Percentiles rank a stretch among this genome's conserved stretches.
phyloP scores from a whole-genome alignment of 2,888 invertebrate genomes.

The Andrena marginata region DNA sequence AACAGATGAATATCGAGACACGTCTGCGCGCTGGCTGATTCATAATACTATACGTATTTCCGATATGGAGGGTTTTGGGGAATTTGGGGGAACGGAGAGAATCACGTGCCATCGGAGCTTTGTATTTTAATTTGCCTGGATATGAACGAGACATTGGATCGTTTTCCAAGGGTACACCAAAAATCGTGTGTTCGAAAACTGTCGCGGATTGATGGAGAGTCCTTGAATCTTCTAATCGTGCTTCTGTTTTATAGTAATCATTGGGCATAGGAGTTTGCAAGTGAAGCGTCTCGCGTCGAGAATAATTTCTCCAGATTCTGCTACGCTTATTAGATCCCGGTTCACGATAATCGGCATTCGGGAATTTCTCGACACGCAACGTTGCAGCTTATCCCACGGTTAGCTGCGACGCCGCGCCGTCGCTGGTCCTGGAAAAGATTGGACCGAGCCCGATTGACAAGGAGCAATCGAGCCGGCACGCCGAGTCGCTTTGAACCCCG shows the following conservation, averaged over 20 bases:
- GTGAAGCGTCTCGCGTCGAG: not conserved
- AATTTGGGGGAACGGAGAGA: not conserved
- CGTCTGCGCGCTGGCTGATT: conserved; percentile 25
- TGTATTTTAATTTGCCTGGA: conserved; percentile 31
- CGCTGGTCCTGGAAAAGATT: conserved; percentile 13
- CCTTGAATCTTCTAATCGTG: too few relatives aligned
- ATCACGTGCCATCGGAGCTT: conserved; percentile 7
- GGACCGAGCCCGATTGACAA: conserved; percentile 14
- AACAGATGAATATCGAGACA: conserved; percentile 53
- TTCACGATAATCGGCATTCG: not conserved
- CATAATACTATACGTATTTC: conserved; percentile 35
- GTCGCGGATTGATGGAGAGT: too few relatives aligned
- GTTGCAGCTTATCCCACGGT: not conserved
- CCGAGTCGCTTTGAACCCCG: conserved; percentile 27
- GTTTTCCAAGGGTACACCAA: not conserved
- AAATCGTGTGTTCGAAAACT: too few relatives aligned
- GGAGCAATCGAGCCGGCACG: conserved; percentile 7
- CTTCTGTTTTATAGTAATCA: too few relatives aligned
- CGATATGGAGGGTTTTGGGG: not conserved
- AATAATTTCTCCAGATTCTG: not conserved
- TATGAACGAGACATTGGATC: not conserved
- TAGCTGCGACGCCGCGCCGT: not conserved
- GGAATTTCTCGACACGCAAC: conserved; percentile 23
- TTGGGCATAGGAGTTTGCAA: too few relatives aligned
- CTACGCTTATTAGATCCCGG: not conserved